Percentiles rank a stretch among this genome's conserved stretches.
Evolutionary conservation across 2,113 vertebrate species (phyloP).

Genomic region (Lipotes vexillifer): DNA sequence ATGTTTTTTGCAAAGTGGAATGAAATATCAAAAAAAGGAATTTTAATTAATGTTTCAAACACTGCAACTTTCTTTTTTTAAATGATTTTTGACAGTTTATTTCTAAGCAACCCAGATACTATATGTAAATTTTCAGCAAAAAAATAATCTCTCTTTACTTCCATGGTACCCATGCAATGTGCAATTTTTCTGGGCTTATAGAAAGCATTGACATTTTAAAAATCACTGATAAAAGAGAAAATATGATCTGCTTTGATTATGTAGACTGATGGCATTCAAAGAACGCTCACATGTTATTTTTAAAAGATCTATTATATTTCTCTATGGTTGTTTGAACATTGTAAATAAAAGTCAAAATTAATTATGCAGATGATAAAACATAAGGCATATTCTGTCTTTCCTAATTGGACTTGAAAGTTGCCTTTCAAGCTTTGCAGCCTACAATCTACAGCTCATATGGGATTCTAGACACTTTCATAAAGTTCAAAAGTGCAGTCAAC

Average conservation of each 20-base stretch:
- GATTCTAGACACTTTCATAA: background rate
- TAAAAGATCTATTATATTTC: background rate
- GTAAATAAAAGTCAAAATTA: constrained; percentile 1
- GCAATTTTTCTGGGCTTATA: background rate
- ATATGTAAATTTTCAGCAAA: background rate
- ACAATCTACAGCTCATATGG: background rate
- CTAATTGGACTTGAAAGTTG: background rate
- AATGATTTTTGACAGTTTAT: background rate
- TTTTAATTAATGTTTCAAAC: background rate
- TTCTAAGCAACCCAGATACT: background rate
- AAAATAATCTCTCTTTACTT: background rate
- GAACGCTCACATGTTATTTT: background rate
- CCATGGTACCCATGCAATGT: background rate
- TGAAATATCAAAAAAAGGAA: background rate
- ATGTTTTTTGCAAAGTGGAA: background rate
- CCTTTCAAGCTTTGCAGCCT: background rate
- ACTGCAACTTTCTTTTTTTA: background rate
- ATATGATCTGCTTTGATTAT: background rate
- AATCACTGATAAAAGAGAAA: background rate
- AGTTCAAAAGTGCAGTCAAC: background rate
- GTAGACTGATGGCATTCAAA: background rate
- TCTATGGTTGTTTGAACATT: background rate
- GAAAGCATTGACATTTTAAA: background rate
- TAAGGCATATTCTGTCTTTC: background rate
- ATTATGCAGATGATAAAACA: background rate